Evolutionary conservation across 2,797 vertebrate genomes (phyloP).

Genomic region (Fringilla coelebs): DNA sequence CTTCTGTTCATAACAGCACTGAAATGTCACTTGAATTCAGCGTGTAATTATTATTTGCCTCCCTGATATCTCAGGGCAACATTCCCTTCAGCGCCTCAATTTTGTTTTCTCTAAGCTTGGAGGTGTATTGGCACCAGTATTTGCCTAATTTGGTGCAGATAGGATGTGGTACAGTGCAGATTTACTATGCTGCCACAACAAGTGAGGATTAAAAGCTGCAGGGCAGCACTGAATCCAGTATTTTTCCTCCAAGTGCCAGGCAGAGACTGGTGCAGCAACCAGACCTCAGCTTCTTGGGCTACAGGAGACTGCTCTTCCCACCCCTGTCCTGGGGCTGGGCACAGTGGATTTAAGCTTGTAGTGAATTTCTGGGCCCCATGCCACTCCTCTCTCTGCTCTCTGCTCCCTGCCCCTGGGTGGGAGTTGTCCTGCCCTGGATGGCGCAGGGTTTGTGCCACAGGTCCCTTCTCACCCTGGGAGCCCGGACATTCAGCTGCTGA

Average conservation of each 20-base stretch:
- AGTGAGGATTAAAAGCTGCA: not conserved
- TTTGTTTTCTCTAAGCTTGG: not conserved
- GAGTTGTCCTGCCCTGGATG: not conserved
- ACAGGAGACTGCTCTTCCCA: not conserved
- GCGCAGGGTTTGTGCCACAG: not conserved
- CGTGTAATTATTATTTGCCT: not conserved
- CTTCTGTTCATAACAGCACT: not conserved
- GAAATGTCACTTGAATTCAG: not conserved
- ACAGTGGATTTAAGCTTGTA: not conserved
- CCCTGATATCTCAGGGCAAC: not conserved
- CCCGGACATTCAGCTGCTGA: not conserved
- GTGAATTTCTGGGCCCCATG: not conserved
- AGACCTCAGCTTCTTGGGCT: rapidly evolving
- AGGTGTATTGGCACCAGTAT: not conserved
- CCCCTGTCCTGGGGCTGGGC: rapidly evolving
- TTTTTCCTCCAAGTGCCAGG: not conserved
- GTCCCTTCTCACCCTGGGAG: not conserved
- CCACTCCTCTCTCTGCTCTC: not conserved
- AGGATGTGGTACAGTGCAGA: not conserved
- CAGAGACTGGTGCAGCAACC: not conserved
- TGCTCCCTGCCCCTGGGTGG: not conserved
- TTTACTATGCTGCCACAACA: not conserved
- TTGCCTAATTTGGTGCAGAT: not conserved
- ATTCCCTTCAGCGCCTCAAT: not conserved
- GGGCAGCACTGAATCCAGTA: not conserved